These are phyloP conservation scores for Anniella stebbinsi DNA, from an alignment of 2,797 vertebrate species.

Conservation along the genomic window DNA sequence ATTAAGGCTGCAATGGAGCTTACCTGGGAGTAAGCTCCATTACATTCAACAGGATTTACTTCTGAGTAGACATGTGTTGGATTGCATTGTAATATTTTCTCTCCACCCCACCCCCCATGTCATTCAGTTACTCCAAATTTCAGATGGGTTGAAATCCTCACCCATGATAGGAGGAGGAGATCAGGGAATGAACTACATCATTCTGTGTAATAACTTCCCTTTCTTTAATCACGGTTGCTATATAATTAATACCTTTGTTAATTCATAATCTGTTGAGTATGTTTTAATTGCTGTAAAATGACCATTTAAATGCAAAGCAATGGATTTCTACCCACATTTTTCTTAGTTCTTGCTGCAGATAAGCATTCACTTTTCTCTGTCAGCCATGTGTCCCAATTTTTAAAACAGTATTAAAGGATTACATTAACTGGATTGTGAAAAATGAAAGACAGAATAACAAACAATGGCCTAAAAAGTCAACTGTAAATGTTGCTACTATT, in stretches of 20 bases:
- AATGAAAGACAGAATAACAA: conserved; percentile 46
- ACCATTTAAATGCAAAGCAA: conserved; percentile 16
- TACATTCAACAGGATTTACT: background rate
- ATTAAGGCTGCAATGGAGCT: background rate
- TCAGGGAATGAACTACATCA: background rate
- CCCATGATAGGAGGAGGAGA: background rate
- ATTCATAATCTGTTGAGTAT: conserved; percentile 45
- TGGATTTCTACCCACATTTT: conserved; percentile 27
- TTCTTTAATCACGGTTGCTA: conserved; percentile 25
- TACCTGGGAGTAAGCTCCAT: background rate
- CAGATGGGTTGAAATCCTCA: background rate
- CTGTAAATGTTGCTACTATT: background rate
- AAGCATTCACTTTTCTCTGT: conserved; percentile 33
- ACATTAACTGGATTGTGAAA: conserved; percentile 43
- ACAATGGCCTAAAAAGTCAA: background rate
- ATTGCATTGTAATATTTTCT: background rate
- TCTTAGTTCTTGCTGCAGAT: conserved; percentile 36
- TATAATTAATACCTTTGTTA: conserved; percentile 35
- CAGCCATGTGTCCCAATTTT: conserved; percentile 19
- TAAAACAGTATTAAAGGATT: conserved; percentile 45
- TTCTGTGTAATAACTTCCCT: conserved; percentile 11
- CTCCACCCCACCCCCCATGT: background rate
- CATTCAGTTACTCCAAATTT: background rate
- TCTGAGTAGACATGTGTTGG: background rate
- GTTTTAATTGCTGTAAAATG: conserved; percentile 52